Percentiles rank a stretch among this genome's conserved stretches.
phyloP scores from a whole-genome alignment of 2,888 invertebrate species.

The Mesochorus sp. region DNA sequence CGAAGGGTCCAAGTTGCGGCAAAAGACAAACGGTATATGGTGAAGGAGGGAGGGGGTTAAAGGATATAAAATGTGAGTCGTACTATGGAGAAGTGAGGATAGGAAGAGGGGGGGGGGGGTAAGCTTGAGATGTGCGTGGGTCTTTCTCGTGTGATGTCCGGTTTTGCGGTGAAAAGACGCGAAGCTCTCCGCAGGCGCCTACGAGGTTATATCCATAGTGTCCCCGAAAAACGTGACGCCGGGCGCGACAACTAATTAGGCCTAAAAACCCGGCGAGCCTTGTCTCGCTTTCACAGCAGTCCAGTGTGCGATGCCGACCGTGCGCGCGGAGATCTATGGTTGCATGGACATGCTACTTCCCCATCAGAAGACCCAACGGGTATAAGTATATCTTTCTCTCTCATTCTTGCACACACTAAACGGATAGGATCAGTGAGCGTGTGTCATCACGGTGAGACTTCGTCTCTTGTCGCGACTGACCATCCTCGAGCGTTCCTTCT shows the following conservation, averaged over 20 bases:
- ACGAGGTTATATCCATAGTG: constrained; percentile 59
- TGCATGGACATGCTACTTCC: constrained; percentile 15
- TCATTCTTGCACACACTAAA: constrained; percentile 21
- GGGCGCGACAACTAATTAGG: constrained; percentile 82
- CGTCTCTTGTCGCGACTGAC: constrained; percentile 21
- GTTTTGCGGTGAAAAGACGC: constrained; percentile 68
- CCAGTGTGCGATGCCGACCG: constrained; percentile 64
- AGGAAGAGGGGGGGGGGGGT: constrained; percentile 52
- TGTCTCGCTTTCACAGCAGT: constrained; percentile 70
- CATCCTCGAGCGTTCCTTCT: constrained; percentile 33
- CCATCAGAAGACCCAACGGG: constrained; percentile 4
- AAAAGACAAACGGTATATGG: constrained; percentile 35
- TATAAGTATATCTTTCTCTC: neutral
- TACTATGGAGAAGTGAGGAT: constrained; percentile 29
- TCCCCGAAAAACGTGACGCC: constrained; percentile 75
- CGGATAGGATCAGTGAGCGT: constrained; percentile 37
- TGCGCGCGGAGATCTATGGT: constrained; percentile 16
- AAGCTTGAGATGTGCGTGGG: constrained; percentile 53
- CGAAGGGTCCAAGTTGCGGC: constrained; percentile 18
- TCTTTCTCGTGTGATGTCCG: constrained; percentile 61
- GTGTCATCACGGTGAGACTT: constrained; percentile 52
- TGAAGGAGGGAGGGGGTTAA: constrained; percentile 42
- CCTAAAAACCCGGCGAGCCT: constrained; percentile 77
- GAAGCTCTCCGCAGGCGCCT: constrained; percentile 58
- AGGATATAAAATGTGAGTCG: constrained; percentile 13